Base-by-base conservation (phyloP, 2,797 vertebrate species). In the Echeneis naucrates region DNA sequence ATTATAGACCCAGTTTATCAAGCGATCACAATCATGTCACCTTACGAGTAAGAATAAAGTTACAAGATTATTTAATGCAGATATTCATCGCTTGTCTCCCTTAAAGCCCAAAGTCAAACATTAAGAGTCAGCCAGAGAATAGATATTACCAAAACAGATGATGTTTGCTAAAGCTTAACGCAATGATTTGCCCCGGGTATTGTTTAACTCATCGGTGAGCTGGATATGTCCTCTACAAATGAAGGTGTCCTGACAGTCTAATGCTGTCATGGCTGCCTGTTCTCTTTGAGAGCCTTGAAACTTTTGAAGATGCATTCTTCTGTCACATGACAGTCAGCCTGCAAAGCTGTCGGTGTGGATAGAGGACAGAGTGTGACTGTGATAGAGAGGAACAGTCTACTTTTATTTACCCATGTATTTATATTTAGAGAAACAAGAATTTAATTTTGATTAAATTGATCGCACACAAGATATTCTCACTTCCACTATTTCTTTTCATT, bases 151-250 rank as follows among this genome's bases (percentile, higher is more conserved):
- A 10, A 66, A 48, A 51, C 2, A 0, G 73, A 54, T 17, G 14
- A 42, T 67, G 73, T 88, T 86, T 83, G 67, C 47, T 60, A 72
- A 76, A 58, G 42, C 69, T 78, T 19, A 30, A 69, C 65, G 45
- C 82, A 70, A 85, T 82, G 67, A 80, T 78, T 81, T 72, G 75
- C 74, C 37, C 30, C 1, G 6, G 64, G 64, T 76, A 26, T 74
- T 84, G 51, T 80, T 83, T 73, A 82, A 81, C 61, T 77, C 24
- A 9, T 16, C 23, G n/a, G n/a, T 38, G 27, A 26, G 44, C 21
- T 68, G 53, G 5, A 60, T 56, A 74, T 77, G 58, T 79, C 64
- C 23, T 72, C 62, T 35, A 5, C 72, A 68, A 83, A 75, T 53
- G 5, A 58, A 63, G 32, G 3, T 77, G 70, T 78, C 58, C 84